Evolutionary conservation across 2,888 invertebrate species (phyloP).

Genomic region (Fragum fragum): DNA sequence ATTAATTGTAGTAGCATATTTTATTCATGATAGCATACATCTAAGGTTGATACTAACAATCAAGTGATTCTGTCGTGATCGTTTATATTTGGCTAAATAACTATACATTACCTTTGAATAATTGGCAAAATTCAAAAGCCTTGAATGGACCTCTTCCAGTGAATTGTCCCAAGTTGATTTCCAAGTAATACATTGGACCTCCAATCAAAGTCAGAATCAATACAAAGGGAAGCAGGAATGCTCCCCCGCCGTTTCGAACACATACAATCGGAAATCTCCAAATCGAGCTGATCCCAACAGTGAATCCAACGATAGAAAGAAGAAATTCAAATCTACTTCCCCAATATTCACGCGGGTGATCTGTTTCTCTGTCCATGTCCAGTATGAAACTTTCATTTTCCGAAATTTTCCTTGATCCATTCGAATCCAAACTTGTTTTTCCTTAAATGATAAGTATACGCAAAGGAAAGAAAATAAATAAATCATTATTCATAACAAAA

Average conservation of each 20-base stretch:
- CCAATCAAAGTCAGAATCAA: slow-evolving; percentile 37
- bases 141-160: slow-evolving; percentile 27
- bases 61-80: neutral
- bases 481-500: too few species aligned
- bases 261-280: slow-evolving; percentile 45
- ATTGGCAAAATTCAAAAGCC: slow-evolving; percentile 41
- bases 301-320: slow-evolving; percentile 34
- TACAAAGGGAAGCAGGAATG: slow-evolving; percentile 47
- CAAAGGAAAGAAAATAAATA: too few species aligned
- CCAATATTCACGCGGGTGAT: slow-evolving; percentile 7
- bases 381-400: too few species aligned
- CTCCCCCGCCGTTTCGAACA: slow-evolving; percentile 34
- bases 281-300: slow-evolving; percentile 37
- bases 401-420: too few species aligned
- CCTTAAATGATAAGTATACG: too few species aligned
- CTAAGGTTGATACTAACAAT: neutral
- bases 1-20: neutral
- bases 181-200: slow-evolving; percentile 44
- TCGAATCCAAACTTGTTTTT: too few species aligned
- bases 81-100: neutral
- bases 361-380: too few species aligned
- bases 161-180: slow-evolving; percentile 45
- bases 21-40: too few species aligned
- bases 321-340: slow-evolving; percentile 34
- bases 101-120: slow-evolving; percentile 48